A percentile compares a stretch with the other conserved stretches of the same genome.
Conservation (phyloP, 2,113 vertebrate species). For the Psilopogon haemacephalus region DNA sequence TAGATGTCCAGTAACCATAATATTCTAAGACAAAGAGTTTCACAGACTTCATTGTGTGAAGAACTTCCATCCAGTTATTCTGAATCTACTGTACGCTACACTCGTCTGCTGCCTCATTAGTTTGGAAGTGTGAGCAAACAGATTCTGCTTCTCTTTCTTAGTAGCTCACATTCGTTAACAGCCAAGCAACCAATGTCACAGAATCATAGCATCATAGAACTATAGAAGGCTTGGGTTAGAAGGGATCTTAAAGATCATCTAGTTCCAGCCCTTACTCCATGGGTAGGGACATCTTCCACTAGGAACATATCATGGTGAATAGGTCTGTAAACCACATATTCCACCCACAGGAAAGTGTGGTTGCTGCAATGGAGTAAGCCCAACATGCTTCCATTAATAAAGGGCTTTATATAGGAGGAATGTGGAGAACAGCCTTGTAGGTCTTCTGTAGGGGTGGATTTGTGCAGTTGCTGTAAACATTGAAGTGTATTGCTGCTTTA, state of each 20-base stretch:
- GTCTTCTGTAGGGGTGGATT: neutral
- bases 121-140: neutral
- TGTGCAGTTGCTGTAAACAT: neutral
- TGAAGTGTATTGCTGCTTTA: neutral
- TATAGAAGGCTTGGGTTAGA: no score
- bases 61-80: neutral
- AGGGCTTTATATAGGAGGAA: neutral
- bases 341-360: neutral
- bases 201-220: no score
- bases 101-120: neutral
- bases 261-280: no score
- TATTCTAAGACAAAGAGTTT: neutral
- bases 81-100: neutral
- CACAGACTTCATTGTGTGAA: neutral
- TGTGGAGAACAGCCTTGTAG: neutral
- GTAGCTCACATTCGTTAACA: neutral
- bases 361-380: neutral
- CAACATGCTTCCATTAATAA: neutral
- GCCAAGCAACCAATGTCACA: accelerated
- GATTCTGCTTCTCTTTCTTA: neutral
- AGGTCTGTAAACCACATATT: neutral
- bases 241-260: no score
- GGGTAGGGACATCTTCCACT: no score
- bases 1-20: neutral
- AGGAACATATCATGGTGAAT: neutral